Percentiles rank a stretch among this genome's conserved stretches.
Conservation (phyloP, 2,888 invertebrate species). For the Automeris io region DNA sequence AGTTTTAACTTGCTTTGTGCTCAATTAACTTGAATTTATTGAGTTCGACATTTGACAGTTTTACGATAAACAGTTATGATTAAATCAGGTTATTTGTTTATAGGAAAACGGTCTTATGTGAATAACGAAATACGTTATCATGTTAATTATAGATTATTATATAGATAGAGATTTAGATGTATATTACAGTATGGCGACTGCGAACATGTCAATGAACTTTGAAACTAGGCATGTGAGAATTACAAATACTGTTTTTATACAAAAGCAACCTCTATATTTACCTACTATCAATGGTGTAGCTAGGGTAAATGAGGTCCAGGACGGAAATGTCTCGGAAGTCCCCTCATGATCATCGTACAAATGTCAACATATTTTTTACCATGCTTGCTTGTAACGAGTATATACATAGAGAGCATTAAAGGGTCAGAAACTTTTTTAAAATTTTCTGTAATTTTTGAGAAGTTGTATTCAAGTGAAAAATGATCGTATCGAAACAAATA, state of each 20-base stretch:
- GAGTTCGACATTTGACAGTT: not conserved
- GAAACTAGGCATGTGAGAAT: not conserved
- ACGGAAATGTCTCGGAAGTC: too few relatives aligned
- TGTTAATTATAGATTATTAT: not conserved
- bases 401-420: too few relatives aligned
- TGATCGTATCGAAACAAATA: too few relatives aligned
- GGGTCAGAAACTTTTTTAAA: too few relatives aligned
- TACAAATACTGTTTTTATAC: conserved; percentile 10
- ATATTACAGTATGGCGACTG: not conserved
- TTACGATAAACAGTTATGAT: not conserved
- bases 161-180: not conserved
- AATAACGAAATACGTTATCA: not conserved
- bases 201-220: not conserved
- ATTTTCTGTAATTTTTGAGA: too few relatives aligned
- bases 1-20: not conserved
- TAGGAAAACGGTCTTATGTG: not conserved
- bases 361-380: too few relatives aligned
- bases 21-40: not conserved
- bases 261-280: too few relatives aligned
- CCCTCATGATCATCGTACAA: too few relatives aligned
- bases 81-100: not conserved
- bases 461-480: too few relatives aligned
- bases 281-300: too few relatives aligned
- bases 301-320: too few relatives aligned
- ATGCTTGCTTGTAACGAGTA: too few relatives aligned